Conservation (phyloP, 2,113 vertebrate genomes). For the Tragelaphus buxtoni region DNA sequence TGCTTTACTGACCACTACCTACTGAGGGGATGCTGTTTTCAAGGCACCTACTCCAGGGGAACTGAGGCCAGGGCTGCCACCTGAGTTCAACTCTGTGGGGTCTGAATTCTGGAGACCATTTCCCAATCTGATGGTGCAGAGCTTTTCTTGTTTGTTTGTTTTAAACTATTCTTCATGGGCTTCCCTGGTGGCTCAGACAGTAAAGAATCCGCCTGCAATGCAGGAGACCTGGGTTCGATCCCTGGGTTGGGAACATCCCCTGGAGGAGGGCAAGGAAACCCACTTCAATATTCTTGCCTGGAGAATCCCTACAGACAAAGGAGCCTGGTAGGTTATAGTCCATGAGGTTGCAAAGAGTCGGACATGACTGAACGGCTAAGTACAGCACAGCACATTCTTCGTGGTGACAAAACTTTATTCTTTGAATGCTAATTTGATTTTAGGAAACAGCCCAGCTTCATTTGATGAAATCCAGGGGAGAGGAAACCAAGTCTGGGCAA, state of each 20-base stretch:
- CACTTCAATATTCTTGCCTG: not conserved
- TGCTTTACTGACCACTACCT: not conserved
- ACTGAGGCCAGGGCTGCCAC: not conserved
- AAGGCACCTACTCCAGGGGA: not conserved
- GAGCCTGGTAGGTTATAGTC: not conserved
- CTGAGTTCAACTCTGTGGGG: not conserved
- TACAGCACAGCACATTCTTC: not conserved
- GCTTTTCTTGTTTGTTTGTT: not conserved
- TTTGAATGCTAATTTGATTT: conserved; percentile 44
- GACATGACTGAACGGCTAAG: not conserved
- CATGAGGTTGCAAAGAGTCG: not conserved
- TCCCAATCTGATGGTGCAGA: not conserved
- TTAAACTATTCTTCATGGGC: not conserved
- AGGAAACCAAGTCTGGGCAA: conserved; percentile 39
- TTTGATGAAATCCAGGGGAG: not conserved
- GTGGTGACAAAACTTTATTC: not conserved
- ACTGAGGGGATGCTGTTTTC: not conserved
- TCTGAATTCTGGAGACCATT: not conserved
- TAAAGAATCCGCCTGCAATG: not conserved
- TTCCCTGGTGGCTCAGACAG: not conserved
- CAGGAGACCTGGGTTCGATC: not conserved
- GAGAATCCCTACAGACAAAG: not conserved
- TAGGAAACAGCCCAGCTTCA: conserved; percentile 40
- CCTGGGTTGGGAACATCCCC: not conserved
- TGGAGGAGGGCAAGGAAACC: not conserved